Evolutionary conservation across 1,140 invertebrate genomes (phyloP), one percentile per base, ranked within the genome.

Genomic region (Choristoneura fumiferana): DNA sequence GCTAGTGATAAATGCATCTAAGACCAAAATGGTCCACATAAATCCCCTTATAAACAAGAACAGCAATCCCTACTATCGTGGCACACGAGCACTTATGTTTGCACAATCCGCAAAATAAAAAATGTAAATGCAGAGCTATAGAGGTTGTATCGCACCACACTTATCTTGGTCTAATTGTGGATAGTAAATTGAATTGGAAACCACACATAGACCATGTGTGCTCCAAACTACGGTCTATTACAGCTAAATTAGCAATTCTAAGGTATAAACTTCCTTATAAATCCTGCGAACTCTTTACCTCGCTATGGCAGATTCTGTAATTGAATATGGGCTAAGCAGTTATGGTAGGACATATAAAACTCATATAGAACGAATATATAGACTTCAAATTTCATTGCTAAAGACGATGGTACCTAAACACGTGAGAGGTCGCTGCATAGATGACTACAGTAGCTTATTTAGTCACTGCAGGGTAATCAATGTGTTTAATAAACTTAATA

Each of bases 121-220:
- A 14, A 0, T 64, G 66, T 29, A 53, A 39, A 1, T 71, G 66
- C 22, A 18, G 38, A 1, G 34, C 3, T n/a, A 49, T 68, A 0
- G 49, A 66, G 34, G 13, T 55, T 5, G 61, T 56, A 29, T 35
- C 60, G 18, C 52, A 17, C 4, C 63, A 65, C 36, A 62, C 43
- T 1, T 69, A 71, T 13, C 22, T 71, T 22, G 69, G 65, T 8
- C 13, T 71, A 52, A 15, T 57, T 14, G 67, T 72, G 34, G 67
- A 72, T 17, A 59, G 8, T 14, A 64, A 56, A 34, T 72, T 72
- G 18, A 67, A 62, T 12, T 69, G 66, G 69, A 15, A 29, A 2
- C 13, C 37, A 5, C 69, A 69, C n/a, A 65, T 67, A 17, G 55
- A 63, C 9, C 49, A 52, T 8, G 61, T 71, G 0, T 71, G 69